Base-by-base conservation (phyloP, 1,140 invertebrate genomes). In the Gryon sp. region DNA sequence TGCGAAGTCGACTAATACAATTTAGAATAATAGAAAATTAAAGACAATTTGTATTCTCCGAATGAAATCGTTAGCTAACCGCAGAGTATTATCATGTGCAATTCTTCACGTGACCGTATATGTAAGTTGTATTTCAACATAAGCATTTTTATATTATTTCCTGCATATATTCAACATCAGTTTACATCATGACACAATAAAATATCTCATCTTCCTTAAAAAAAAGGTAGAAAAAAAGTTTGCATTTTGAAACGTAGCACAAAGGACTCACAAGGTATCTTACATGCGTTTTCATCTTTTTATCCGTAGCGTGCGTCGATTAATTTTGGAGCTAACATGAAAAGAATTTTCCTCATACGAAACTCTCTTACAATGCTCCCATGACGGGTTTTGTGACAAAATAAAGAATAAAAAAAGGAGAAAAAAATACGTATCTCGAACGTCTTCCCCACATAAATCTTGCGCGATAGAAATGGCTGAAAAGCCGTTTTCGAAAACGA, bases 311-410 rank as follows among this genome's bases (percentile, higher is more conserved):
- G 43, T 46, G 68, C 68, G 66, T 72, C 68, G 68, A 72, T 72
- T 72, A 72, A 72, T 72, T 62, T 72, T 22, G 40, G 57, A 62
- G 32, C 30, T 40, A 46, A 18, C 48, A 63, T 72, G 68, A 72
- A 72, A 72, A 55, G 68, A 55, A 72, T 72, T 72, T 62, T 60
- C 50, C 32, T 72, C 48, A 30, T 55, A 55, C 48, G 68, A 72
- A 26, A 32, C 15, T 30, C 40, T 57, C 68, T 62, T 30, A 70
- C 66, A 70, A 59, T 60, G 53, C 30, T 52, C 26, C 24, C 38
- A 11, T 24, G 28, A 48, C 45, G 38, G 48, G 40, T 72, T 72
- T 72, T 72, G 40, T 68, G 41, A 46, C 41, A 36, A 45, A 36
- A 46, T 28, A 38, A 16, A 41, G 11, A 3, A 19, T 32, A 40